These are phyloP conservation scores for Leiothrix lutea DNA, from an alignment of 2,113 vertebrate genomes.

Conservation along the genomic window DNA sequence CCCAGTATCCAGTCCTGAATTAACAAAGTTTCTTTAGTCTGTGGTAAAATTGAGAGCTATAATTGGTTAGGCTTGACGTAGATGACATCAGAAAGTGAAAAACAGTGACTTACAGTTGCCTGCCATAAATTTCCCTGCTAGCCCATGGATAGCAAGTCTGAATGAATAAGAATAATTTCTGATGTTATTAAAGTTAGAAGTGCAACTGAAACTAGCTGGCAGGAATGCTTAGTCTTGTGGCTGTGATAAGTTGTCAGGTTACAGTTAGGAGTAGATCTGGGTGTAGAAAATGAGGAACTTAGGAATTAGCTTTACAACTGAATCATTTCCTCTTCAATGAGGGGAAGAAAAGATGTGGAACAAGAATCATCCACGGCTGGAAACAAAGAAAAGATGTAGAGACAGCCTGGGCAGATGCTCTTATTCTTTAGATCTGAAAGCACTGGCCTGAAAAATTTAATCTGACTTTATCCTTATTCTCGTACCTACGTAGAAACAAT, in stretches of 20 bases:
- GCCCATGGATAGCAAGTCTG: not conserved
- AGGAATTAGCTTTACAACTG: not conserved
- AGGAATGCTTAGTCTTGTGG: not conserved
- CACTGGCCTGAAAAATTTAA: not conserved
- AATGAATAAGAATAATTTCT: not conserved
- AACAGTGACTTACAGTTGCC: not conserved
- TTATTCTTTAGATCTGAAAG: not conserved
- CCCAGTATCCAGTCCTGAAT: not conserved
- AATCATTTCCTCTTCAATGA: conserved; percentile 7
- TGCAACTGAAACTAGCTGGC: not conserved
- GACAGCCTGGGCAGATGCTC: not conserved
- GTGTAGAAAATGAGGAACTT: not conserved
- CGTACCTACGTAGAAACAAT: not conserved
- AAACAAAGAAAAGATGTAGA: not conserved
- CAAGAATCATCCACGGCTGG: not conserved
- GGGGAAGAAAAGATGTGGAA: not conserved
- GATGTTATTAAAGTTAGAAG: not conserved
- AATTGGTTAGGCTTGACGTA: not conserved
- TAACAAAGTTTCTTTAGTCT: not conserved
- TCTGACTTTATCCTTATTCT: not conserved
- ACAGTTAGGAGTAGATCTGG: not conserved
- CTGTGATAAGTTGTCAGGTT: not conserved
- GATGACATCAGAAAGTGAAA: not conserved
- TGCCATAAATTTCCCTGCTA: not conserved
- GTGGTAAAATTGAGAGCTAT: not conserved